Base-by-base conservation (phyloP, 1,140 invertebrate genomes). In the Hyposmocoma kahamanoa region DNA sequence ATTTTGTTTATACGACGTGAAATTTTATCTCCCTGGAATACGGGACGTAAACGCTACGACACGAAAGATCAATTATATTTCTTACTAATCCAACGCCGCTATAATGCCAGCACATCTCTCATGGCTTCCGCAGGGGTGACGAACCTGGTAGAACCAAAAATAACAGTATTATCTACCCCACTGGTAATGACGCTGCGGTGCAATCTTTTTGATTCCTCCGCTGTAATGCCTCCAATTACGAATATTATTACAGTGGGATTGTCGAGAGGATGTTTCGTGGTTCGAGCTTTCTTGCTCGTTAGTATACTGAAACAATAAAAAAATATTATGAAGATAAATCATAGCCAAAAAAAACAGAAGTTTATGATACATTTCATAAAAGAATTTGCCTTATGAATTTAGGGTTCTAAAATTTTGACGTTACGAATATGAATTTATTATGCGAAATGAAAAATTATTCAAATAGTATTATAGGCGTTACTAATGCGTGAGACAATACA, bases 191-290 rank as follows among this genome's bases (percentile, higher is more conserved):
- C 71, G n/a, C 62, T 73, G 1, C 82, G 70, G 42, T 87, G 77
- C 1, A 87, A 42, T 13, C 73, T 71, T 47, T 77, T 80, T 51
- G 83, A 86, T 62, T 91, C 90, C 53, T 90, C 89, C 0, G 87
- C 85, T 1, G 89, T 89, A 11, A 90, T 74, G n/a, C 90, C 90
- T 5, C 90, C 90, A 2, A 91, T 62, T 20, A 91, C 75, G 50
- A 88, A 90, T 19, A 91, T 68, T 22, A 91, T 88, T 39, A 91
- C 84, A 20, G 84, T 87, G 0, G 85, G 68, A 63, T 89, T 90
- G 53, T 91, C 88, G 1, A 87, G 58, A 3, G 90, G 90, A 60
- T 90, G 88, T 43, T 83, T 87, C 6, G 60, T 38, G 28, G 18
- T 59, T 13, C 76, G 51, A 0, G 63, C 6, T 11, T 82, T 85